Percentiles rank a stretch among this genome's conserved stretches.
These are phyloP conservation scores for Litocranius walleri DNA, from an alignment of 2,113 vertebrate species.

Conservation along the genomic window DNA sequence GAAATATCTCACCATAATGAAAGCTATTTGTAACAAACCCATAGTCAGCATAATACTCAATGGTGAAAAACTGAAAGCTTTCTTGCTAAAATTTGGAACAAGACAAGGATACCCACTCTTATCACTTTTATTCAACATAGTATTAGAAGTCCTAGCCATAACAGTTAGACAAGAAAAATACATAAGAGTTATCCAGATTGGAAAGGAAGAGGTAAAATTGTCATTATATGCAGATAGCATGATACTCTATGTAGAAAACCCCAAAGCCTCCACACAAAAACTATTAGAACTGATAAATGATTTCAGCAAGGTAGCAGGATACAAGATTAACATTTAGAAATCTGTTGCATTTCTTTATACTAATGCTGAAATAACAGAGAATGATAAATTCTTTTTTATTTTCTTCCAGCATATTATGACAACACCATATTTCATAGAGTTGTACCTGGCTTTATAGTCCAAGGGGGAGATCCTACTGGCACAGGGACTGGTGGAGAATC, in stretches of 20 bases:
- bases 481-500: constrained; percentile 95
- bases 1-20: background rate
- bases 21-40: background rate
- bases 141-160: background rate
- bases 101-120: background rate
- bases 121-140: background rate
- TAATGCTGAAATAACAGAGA: background rate
- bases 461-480: constrained; percentile 96
- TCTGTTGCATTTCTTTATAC: background rate
- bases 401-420: constrained; percentile 91
- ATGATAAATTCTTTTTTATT: background rate
- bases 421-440: constrained; percentile 96
- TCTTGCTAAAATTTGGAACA: background rate
- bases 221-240: background rate
- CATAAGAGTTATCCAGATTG: background rate
- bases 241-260: background rate
- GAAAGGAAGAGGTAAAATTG: background rate
- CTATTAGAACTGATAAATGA: background rate
- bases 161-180: background rate
- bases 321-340: background rate
- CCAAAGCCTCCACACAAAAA: background rate
- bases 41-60: background rate
- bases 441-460: constrained; percentile 95
- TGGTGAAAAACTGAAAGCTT: background rate
- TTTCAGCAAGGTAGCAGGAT: background rate